Evolutionary conservation across 92 coral and sea anemone genomes (phyloP).

Genomic region (Parazoanthus swiftii): DNA sequence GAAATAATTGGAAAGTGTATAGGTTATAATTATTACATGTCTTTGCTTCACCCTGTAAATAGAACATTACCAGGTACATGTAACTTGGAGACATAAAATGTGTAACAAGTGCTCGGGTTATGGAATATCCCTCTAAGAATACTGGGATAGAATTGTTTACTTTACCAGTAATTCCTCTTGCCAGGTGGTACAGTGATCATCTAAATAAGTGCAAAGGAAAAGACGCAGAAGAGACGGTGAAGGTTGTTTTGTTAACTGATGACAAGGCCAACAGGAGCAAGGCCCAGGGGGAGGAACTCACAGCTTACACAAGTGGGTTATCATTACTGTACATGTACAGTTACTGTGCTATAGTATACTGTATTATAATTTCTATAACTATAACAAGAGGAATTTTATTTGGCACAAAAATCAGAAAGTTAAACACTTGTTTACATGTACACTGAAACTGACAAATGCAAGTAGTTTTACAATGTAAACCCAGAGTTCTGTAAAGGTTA

Average conservation of each 20-base stretch:
- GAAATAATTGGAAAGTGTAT: too few relatives aligned
- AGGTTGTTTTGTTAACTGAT: constrained; percentile 78
- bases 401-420: too few relatives aligned
- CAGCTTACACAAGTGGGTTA: constrained; percentile 69
- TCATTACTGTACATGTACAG: neutral
- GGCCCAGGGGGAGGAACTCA: constrained; percentile 74
- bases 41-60: too few relatives aligned
- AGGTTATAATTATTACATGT: neutral
- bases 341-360: neutral
- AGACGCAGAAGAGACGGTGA: constrained; percentile 44
- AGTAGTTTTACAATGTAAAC: too few relatives aligned
- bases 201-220: constrained; percentile 63
- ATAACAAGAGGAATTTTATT: too few relatives aligned
- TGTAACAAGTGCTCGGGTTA: neutral
- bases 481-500: too few relatives aligned
- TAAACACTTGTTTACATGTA: too few relatives aligned
- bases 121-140: too few relatives aligned
- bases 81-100: too few relatives aligned
- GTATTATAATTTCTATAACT: too few relatives aligned
- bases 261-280: constrained; percentile 84
- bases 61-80: too few relatives aligned
- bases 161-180: neutral
- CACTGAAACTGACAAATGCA: too few relatives aligned
- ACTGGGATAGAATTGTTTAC: neutral
- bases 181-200: constrained; percentile 92